Evolutionary conservation across 2,797 vertebrate species (phyloP).

Genomic region (Rhabdomys pumilio): DNA sequence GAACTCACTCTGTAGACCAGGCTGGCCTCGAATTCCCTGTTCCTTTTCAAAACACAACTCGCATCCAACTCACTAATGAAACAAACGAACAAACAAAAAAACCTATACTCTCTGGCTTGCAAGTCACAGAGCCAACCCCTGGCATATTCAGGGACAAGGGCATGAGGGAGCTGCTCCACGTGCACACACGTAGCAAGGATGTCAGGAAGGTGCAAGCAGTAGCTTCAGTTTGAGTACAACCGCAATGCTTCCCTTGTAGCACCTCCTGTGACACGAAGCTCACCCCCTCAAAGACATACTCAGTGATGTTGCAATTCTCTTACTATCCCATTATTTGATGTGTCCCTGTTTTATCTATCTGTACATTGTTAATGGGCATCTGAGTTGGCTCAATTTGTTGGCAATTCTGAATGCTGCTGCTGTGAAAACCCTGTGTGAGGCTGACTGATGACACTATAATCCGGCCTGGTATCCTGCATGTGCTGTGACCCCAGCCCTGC

Average conservation of each 20-base stretch:
- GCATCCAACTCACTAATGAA: too few species aligned
- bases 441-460: neutral
- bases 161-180: neutral
- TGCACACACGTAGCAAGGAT: neutral
- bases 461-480: neutral
- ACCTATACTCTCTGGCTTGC: neutral
- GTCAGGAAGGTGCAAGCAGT: neutral
- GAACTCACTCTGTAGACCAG: too few species aligned
- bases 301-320: neutral
- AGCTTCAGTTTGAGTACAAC: rapidly evolving
- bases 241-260: neutral
- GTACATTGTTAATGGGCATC: neutral
- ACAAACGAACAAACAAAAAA: neutral
- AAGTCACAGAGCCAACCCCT: neutral
- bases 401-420: neutral
- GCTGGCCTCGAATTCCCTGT: too few species aligned
- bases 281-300: neutral
- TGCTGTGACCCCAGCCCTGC: neutral
- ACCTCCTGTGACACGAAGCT: neutral
- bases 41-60: too few species aligned
- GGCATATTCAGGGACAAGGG: neutral
- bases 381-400: neutral
- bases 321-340: neutral
- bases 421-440: neutral
- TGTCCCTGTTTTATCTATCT: too few species aligned